Conservation (phyloP, 2,888 invertebrate species). For the Drosophila maculinotata region DNA sequence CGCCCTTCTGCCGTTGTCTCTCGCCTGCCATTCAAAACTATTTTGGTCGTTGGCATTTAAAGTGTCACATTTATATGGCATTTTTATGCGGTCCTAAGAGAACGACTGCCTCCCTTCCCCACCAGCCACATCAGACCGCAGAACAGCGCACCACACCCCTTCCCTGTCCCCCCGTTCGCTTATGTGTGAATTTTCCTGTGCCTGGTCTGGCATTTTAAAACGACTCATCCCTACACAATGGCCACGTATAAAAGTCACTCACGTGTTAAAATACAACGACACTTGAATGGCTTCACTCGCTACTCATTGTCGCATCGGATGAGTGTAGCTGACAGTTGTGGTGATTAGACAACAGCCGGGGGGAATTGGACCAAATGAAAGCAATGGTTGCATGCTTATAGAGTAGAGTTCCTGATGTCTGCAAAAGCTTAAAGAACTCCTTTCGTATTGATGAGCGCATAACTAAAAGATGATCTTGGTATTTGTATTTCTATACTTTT, state of each 20-base stretch:
- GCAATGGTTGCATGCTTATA: conserved; percentile 1
- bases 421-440: not conserved
- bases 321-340: conserved; percentile 47
- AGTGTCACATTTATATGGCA: conserved; percentile 81
- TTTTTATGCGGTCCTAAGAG: conserved; percentile 69
- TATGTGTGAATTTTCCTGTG: conserved; percentile 64
- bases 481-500: too few species aligned
- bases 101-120: conserved; percentile 13
- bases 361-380: conserved; percentile 13
- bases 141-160: not conserved
- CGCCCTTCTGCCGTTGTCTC: conserved; percentile 5
- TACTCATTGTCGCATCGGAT: conserved; percentile 44
- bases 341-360: conserved; percentile 38
- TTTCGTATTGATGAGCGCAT: not conserved
- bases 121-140: conserved; percentile 8
- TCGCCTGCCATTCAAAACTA: conserved; percentile 61
- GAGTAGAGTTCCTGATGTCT: not conserved
- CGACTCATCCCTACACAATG: conserved; percentile 50
- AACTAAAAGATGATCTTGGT: too few species aligned
- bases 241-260: conserved; percentile 70
- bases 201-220: conserved; percentile 71
- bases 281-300: conserved; percentile 55
- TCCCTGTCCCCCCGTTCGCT: conserved; percentile 25
- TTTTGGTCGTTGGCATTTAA: conserved; percentile 81
- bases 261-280: conserved; percentile 73